Evolutionary conservation across 2,113 vertebrate species (phyloP), one percentile per base, ranked within the genome.

Genomic region (Ceyx melanurus): DNA sequence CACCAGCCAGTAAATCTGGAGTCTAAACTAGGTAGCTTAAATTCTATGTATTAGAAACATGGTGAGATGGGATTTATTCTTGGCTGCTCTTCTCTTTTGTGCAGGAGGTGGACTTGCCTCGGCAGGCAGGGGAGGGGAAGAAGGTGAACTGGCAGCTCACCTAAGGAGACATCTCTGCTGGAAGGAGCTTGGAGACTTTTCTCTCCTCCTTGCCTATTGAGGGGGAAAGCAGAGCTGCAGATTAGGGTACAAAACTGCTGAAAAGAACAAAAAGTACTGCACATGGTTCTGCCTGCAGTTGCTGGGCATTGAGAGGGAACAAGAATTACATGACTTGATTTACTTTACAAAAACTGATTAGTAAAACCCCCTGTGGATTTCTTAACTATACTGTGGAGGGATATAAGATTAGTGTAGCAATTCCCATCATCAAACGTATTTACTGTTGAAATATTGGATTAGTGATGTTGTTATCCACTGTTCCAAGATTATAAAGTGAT

Each of bases 391-490:
- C 92, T 75, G 46, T 91, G 67, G 92, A 94, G 92, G 96, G 84
- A 95, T 97, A 96, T 84, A 94, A 96, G 95, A 96, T 96, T 95
- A 97, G 81, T 84, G 85, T 35, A 96, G 92, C 92, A 97, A 97
- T 97, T 97, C 86, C 94, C 93, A 96, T 96, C 90, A 95, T 96
- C 94, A 97, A 96, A 97, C 43, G 80, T 97, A 96, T 97, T 97
- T 97, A 88, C 91, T 93, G 88, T 95, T 96, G 97, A 97, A 97
- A 96, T 97, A 97, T 95, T 94, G 82, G 96, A 96, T 97, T 95
- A 95, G 93, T 86, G 89, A 97, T 97, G 95, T 96, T 97, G 86
- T 96, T 97, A 97, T 97, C 75, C 87, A 95, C 75, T 97, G 92
- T 97, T 96, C 89, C 62, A 85, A 96, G 92, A 97, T 97, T 97